phyloP scores from a whole-genome alignment of 2,888 invertebrate species.

The Rhaphigaster nebulosa region DNA sequence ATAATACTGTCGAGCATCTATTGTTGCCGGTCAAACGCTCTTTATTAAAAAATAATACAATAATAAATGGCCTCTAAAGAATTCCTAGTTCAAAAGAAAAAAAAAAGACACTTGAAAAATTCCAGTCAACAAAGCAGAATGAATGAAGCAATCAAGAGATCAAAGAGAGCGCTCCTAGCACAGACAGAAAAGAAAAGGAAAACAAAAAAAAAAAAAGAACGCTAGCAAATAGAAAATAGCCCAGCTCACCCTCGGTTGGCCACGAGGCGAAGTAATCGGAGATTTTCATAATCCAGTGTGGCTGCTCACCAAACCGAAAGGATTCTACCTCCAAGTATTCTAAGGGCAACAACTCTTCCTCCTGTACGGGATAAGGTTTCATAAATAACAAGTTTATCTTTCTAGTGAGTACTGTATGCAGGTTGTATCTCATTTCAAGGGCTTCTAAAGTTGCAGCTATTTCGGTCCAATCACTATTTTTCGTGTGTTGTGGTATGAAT shows the following conservation, averaged over 20 bases:
- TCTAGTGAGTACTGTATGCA: background rate
- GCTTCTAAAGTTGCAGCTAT: background rate
- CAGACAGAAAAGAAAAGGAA: background rate
- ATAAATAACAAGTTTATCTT: constrained; percentile 27
- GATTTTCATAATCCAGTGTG: constrained; percentile 39
- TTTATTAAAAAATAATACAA: background rate
- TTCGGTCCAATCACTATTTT: background rate
- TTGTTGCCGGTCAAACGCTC: background rate
- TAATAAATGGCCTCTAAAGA: constrained; percentile 3
- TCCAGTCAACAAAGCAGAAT: constrained; percentile 29
- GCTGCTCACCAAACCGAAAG: constrained; percentile 17
- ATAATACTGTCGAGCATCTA: background rate
- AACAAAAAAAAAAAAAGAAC: background rate
- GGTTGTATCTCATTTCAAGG: background rate
- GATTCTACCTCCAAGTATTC: background rate
- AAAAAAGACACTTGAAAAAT: constrained; percentile 21
- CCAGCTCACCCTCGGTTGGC: background rate
- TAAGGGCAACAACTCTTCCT: background rate
- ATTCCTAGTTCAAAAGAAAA: background rate
- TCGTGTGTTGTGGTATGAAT: no score
- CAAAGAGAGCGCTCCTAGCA: constrained; percentile 2
- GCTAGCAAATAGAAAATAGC: constrained; percentile 2
- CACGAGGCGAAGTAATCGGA: constrained; percentile 27
- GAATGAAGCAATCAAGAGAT: constrained; percentile 41
- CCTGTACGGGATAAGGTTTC: background rate